Conservation (phyloP, 2,113 vertebrate species). For the Carollia perspicillata region DNA sequence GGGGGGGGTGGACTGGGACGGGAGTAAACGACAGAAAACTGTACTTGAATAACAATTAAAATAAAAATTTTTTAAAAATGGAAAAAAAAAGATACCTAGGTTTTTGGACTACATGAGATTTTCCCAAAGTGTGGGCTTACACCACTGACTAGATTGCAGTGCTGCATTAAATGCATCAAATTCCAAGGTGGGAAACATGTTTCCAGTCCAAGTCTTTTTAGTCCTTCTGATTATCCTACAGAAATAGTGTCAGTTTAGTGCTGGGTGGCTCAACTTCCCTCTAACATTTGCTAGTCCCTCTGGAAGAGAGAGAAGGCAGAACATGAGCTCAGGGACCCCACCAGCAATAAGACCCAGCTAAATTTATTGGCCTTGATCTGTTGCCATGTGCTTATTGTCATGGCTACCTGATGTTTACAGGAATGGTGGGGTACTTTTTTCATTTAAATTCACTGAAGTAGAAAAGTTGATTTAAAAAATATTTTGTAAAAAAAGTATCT, state of each 20-base stretch:
- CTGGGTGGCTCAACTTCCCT: not conserved
- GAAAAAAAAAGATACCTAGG: too few species aligned
- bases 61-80: too few species aligned
- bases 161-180: too few species aligned
- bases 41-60: too few species aligned
- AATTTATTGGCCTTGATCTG: rapidly evolving
- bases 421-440: not conserved
- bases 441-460: not conserved
- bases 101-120: not conserved
- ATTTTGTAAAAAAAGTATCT: not conserved
- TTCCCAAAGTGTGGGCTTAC: not conserved
- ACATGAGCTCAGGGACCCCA: not conserved
- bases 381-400: not conserved
- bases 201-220: not conserved
- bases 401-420: not conserved
- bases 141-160: rapidly evolving
- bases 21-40: too few species aligned
- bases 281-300: not conserved
- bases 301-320: not conserved
- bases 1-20: too few species aligned
- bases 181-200: not conserved
- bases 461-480: not conserved
- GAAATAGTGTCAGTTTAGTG: not conserved
- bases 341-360: too few species aligned
- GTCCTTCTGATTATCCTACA: not conserved